These are phyloP conservation scores for Plagodis pulveraria DNA, from an alignment of 2,888 invertebrate species.

Conservation along the genomic window DNA sequence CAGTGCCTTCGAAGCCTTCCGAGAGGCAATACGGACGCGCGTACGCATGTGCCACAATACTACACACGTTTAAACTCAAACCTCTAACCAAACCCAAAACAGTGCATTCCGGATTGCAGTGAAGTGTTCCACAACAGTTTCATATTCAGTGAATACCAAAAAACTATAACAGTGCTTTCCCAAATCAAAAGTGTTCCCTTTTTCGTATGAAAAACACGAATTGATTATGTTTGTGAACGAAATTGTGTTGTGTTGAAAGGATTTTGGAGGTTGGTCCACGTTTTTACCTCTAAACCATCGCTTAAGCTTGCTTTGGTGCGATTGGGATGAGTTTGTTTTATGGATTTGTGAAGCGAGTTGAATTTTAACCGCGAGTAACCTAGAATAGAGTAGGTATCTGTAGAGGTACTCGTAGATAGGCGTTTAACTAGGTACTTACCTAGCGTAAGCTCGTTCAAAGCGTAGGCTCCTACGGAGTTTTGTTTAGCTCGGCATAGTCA, in stretches of 20 bases:
- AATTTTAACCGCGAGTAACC: constrained; percentile 1
- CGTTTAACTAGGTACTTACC: constrained; percentile 7
- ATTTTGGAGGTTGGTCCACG: constrained; percentile 75
- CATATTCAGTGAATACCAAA: constrained; percentile 30
- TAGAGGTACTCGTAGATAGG: constrained; percentile 4
- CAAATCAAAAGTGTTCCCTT: constrained; percentile 33
- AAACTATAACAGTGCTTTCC: constrained; percentile 29
- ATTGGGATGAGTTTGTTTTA: constrained; percentile 14
- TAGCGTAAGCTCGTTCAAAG: constrained; percentile 8
- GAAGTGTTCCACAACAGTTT: constrained; percentile 51
- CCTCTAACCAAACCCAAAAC: constrained; percentile 47
- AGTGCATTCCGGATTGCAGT: constrained; percentile 77
- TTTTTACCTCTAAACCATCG: constrained; percentile 27
- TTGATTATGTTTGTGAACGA: constrained; percentile 66
- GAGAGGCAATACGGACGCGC: constrained; percentile 58
- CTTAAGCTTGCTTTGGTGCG: constrained; percentile 21
- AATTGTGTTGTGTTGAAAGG: constrained; percentile 64
- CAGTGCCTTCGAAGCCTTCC: constrained; percentile 68
- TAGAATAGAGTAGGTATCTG: background rate
- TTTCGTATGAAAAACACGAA: constrained; percentile 55
- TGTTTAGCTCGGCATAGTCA: constrained; percentile 5
- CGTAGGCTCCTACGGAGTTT: constrained; percentile 12
- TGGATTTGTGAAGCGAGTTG: background rate
- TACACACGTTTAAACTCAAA: constrained; percentile 31
- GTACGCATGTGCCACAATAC: constrained; percentile 40